Conservation (phyloP, 2,797 vertebrate species). For the Anabacerthia variegaticeps region DNA sequence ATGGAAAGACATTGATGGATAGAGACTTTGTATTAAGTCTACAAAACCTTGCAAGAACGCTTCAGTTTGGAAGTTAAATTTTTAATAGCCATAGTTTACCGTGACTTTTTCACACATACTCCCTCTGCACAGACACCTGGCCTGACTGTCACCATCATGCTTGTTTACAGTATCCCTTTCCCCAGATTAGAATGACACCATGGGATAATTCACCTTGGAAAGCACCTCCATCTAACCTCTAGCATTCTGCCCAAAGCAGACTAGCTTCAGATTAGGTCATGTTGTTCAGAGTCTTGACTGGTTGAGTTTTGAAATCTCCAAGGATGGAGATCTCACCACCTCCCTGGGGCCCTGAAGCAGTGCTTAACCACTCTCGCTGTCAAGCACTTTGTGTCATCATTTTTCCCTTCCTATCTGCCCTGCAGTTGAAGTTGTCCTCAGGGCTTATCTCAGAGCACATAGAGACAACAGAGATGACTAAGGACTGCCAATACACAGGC, state of each 20-base stretch:
- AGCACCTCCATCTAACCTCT: neutral
- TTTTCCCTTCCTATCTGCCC: neutral
- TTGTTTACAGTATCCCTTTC: neutral
- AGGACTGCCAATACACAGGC: neutral
- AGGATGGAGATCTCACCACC: neutral
- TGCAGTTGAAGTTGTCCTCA: neutral
- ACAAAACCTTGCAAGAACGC: neutral
- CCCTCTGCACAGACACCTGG: neutral
- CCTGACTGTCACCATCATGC: neutral
- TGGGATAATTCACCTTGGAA: neutral
- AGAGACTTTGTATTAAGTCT: neutral
- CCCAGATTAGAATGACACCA: neutral
- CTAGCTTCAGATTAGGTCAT: neutral
- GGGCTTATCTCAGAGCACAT: neutral
- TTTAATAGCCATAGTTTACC: neutral
- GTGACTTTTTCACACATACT: neutral
- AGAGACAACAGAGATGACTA: neutral
- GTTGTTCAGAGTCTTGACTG: neutral
- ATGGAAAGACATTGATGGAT: neutral
- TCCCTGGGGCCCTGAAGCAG: neutral
- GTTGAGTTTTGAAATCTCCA: neutral
- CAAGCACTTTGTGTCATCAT: neutral
- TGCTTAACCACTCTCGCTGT: neutral
- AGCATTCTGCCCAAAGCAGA: neutral
- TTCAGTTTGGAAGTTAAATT: neutral